Evolutionary conservation across 2,113 vertebrate genomes (phyloP).

Genomic region (Bolborhynchus lineola): DNA sequence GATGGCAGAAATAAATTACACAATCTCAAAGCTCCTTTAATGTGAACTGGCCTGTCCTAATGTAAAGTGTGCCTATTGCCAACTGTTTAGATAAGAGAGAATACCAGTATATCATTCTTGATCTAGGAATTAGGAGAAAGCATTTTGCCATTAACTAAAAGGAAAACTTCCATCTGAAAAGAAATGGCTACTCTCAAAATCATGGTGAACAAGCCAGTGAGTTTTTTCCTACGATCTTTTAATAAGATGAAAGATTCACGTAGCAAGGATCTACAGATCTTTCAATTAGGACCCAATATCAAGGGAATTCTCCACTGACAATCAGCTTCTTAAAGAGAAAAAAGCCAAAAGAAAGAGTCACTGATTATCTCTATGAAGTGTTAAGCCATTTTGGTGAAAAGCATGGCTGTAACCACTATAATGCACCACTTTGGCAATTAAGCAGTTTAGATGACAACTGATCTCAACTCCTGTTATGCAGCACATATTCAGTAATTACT

Average conservation of each 20-base stretch:
- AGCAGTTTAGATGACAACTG: slow-evolving; percentile 3
- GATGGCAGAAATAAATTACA: background rate
- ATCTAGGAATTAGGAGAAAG: background rate
- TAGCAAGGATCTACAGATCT: background rate
- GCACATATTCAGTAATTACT: background rate
- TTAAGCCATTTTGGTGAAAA: background rate
- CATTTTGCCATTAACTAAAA: background rate
- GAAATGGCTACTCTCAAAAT: background rate
- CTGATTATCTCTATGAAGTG: background rate
- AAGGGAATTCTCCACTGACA: background rate
- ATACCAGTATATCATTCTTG: background rate
- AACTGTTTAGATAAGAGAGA: background rate
- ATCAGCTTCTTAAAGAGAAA: background rate
- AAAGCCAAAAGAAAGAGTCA: background rate
- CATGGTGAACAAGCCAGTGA: background rate
- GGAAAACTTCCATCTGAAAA: background rate
- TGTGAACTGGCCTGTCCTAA: background rate
- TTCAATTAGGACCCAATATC: background rate
- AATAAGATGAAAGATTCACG: background rate
- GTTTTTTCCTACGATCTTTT: background rate
- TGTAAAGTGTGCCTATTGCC: background rate
- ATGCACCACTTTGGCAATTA: background rate
- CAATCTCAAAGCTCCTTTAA: background rate
- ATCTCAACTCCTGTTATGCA: background rate
- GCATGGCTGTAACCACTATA: background rate